These are phyloP conservation scores for Sesia bembeciformis DNA, from an alignment of 2,888 invertebrate species.

Conservation along the genomic window DNA sequence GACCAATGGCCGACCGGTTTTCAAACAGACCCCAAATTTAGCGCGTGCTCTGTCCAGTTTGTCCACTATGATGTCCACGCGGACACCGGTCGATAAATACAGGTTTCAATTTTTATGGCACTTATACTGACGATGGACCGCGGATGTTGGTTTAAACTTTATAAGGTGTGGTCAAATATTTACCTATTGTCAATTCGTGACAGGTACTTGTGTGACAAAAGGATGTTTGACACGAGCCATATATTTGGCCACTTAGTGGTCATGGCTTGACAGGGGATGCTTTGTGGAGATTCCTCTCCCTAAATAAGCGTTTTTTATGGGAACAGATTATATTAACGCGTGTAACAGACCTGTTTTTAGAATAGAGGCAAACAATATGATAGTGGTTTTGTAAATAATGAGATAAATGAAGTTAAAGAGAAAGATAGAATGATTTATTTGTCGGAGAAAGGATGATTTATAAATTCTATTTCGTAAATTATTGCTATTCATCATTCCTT, in stretches of 20 bases:
- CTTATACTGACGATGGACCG: constrained; percentile 59
- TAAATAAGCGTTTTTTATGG: constrained; percentile 37
- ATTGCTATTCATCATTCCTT: too few species aligned
- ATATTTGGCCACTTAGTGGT: constrained; percentile 61
- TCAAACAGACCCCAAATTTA: constrained; percentile 12
- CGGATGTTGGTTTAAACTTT: constrained; percentile 49
- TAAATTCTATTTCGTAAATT: too few species aligned
- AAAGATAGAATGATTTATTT: not conserved
- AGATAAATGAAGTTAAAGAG: constrained; percentile 30
- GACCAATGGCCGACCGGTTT: constrained; percentile 67
- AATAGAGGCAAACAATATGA: constrained; percentile 28
- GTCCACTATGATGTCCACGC: constrained; percentile 14
- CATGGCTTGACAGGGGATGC: constrained; percentile 38
- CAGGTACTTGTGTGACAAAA: constrained; percentile 52
- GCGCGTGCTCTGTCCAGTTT: constrained; percentile 45
- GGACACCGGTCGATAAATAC: constrained; percentile 16
- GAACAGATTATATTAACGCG: constrained; percentile 37
- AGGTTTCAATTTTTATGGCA: constrained; percentile 32
- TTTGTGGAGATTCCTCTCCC: constrained; percentile 58
- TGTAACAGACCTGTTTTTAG: constrained; percentile 42
- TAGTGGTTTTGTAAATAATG: constrained; percentile 35
- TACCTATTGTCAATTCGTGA: constrained; percentile 44
- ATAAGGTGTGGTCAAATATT: constrained; percentile 45
- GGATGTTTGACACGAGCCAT: constrained; percentile 54
- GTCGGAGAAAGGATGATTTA: not conserved